Percentiles rank a stretch among this genome's conserved stretches.
These are phyloP conservation scores for Caerostris extrusa DNA, from an alignment of 1,140 invertebrate genomes.

Conservation along the genomic window DNA sequence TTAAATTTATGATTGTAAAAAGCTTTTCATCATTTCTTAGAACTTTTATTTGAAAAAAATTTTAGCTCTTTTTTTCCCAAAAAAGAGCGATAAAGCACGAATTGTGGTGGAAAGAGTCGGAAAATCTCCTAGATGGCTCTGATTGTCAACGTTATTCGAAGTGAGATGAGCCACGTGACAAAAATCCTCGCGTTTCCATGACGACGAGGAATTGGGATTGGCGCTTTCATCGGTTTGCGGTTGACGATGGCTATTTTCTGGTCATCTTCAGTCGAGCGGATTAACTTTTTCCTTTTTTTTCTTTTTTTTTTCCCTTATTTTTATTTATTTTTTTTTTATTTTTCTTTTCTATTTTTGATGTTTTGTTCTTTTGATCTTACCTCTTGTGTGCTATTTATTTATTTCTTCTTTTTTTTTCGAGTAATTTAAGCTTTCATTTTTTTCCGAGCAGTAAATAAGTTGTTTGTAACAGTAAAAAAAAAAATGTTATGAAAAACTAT, in stretches of 20 bases:
- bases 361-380: neutral
- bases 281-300: slow-evolving; percentile 7
- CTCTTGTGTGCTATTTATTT: neutral
- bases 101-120: neutral
- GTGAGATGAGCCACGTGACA: slow-evolving; percentile 63
- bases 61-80: neutral
- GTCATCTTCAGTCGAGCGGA: slow-evolving; percentile 63
- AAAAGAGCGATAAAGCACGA: slow-evolving; percentile 38
- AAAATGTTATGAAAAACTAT: too few species aligned
- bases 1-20: too few species aligned
- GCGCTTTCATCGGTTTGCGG: slow-evolving; percentile 71
- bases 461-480: too few species aligned
- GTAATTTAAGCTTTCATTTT: neutral
- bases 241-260: slow-evolving; percentile 73
- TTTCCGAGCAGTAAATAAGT: neutral
- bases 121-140: slow-evolving; percentile 72
- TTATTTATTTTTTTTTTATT: neutral
- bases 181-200: slow-evolving; percentile 69
- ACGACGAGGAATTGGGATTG: slow-evolving; percentile 63
- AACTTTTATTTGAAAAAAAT: too few species aligned
- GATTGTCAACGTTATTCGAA: slow-evolving; percentile 45
- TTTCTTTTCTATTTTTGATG: slow-evolving; percentile 17
- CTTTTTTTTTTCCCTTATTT: neutral
- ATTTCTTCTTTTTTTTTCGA: neutral
- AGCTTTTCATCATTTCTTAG: too few species aligned